Conservation (phyloP, 2,888 invertebrate species). For the Orchesellides sinensis region DNA sequence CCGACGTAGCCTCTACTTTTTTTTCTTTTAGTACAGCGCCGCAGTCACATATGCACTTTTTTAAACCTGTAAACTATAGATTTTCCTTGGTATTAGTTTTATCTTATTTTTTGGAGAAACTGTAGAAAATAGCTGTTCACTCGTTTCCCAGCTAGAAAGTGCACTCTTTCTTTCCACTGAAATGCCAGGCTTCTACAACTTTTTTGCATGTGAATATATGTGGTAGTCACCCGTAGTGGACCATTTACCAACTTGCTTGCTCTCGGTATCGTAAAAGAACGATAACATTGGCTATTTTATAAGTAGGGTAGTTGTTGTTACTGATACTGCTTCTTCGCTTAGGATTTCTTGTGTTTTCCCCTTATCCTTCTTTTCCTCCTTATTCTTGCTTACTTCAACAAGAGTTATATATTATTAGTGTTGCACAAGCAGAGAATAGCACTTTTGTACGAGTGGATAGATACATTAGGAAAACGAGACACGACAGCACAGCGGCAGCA, state of each 20-base stretch:
- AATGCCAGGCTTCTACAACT: no score
- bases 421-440: conserved; percentile 27
- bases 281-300: conserved; percentile 35
- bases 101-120: no score
- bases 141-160: neutral
- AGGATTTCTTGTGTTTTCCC: neutral
- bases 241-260: conserved; percentile 10
- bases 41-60: neutral
- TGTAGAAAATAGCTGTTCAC: conserved; percentile 21
- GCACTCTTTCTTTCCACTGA: neutral
- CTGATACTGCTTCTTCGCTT: conserved; percentile 17
- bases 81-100: no score
- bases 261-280: conserved; percentile 20
- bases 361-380: conserved; percentile 8
- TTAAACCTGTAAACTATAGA: neutral
- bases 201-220: no score
- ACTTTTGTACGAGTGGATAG: conserved; percentile 61
- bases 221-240: neutral
- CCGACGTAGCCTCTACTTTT: neutral
- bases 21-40: neutral
- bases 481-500: conserved; percentile 45
- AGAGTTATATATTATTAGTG: neutral
- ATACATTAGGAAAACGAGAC: conserved; percentile 57
- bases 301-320: conserved; percentile 36
- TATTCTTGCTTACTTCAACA: neutral